Base-by-base conservation (phyloP, 2,113 vertebrate genomes). In the Thunnus thynnus region DNA sequence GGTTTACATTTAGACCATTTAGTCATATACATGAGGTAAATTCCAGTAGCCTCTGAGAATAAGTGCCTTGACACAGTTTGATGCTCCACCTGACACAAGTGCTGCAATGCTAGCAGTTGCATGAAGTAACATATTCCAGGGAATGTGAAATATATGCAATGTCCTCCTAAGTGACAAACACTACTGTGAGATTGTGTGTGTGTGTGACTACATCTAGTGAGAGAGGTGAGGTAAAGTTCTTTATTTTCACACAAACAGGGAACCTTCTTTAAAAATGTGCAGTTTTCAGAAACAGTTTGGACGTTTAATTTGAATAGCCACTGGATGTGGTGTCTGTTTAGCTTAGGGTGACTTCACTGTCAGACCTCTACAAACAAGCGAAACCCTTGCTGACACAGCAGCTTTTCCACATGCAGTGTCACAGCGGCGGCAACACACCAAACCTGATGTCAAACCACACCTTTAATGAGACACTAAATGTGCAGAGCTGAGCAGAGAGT, bases 381-480 rank as follows among this genome's bases (percentile, higher is more conserved):
- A 48, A 51, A 52, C 56, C 12, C 76, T 41, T 48, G 80, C 58
- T 11, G 78, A 89, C 14, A 68, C 80, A 73, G 89, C 86, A 83
- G 58, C 20, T 88, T 88, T 66, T 52, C 66, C 32, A n/a, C 16
- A 56, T 27, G 75, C 17, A 54, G 17, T 41, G 72, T 66, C 83
- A 62, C 27, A 58, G 69, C 63, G 57, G 82, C 80, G 75, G 65
- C 67, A 83, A 80, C 64, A 71, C 41, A 54, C 71, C 63, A 58
- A 56, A 78, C 65, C 55, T 48, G 20, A 67, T 57, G 86, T 90
- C 85, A 81, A 80, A 84, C 67, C 76, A 63, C 76, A 68, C 48
- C 74, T 81, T 85, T 90, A 87, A 88, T 86, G 88, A 91, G 84
- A 83, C 69, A 65, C 74, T 85, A 80, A 86, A 87, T 88, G 85